Evolutionary conservation across 2,797 vertebrate species (phyloP).

Genomic region (Amniataba percoides): DNA sequence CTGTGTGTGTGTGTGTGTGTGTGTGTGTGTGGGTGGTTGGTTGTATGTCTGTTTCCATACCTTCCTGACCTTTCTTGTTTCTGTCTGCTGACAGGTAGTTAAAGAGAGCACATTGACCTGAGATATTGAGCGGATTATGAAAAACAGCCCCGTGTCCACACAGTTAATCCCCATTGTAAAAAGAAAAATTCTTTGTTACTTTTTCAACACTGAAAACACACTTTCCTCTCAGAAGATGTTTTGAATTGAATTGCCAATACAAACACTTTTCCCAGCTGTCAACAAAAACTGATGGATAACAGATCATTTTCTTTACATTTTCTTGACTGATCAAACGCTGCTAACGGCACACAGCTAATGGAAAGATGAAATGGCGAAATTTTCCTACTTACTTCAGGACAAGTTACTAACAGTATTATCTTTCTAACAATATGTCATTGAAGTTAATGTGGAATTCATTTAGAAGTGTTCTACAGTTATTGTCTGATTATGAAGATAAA

Average conservation of each 20-base stretch:
- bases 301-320: background rate
- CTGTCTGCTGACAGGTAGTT: conserved; percentile 33
- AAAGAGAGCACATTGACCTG: background rate
- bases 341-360: background rate
- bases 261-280: background rate
- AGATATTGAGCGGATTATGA: conserved; percentile 13
- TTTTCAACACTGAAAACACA: background rate
- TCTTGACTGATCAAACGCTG: background rate
- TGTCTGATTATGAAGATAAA: background rate
- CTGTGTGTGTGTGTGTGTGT: conserved; percentile 30
- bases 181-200: background rate
- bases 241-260: background rate
- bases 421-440: background rate
- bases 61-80: conserved; percentile 52
- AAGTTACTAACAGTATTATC: background rate
- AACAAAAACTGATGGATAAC: no score
- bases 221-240: background rate
- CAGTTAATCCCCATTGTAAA: background rate
- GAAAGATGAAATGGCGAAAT: no score
- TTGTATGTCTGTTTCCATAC: conserved; percentile 24
- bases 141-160: background rate
- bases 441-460: background rate
- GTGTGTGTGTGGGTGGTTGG: conserved; percentile 17
- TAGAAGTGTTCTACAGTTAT: background rate
- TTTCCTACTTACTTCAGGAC: background rate